phyloP scores from a whole-genome alignment of 1,140 invertebrate genomes.

The Drosophila sproati region DNA sequence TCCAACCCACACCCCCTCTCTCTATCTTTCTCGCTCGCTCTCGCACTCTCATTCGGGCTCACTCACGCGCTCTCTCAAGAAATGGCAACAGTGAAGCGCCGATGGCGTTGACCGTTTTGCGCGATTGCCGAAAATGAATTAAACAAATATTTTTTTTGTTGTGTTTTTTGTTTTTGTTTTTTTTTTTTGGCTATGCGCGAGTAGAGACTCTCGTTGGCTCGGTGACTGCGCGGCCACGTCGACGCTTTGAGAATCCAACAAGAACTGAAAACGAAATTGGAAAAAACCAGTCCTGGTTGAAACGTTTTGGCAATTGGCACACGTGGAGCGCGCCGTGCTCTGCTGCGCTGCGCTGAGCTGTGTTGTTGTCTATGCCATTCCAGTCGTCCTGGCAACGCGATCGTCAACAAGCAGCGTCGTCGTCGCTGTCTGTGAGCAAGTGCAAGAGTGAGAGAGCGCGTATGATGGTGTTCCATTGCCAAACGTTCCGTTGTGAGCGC shows the following conservation, averaged over 20 bases:
- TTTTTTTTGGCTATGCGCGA: conserved; percentile 27
- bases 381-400: conserved; percentile 79
- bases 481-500: conserved; percentile 24
- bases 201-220: conserved; percentile 29
- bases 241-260: conserved; percentile 82
- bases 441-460: conserved; percentile 14
- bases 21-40: conserved; percentile 16
- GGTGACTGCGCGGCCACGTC: conserved; percentile 61
- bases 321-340: not conserved
- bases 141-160: conserved; percentile 12
- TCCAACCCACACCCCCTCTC: not conserved
- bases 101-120: conserved; percentile 35
- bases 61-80: not conserved
- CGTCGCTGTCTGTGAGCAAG: conserved; percentile 12
- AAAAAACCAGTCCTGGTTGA: conserved; percentile 80
- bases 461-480: conserved; percentile 39
- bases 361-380: conserved; percentile 40
- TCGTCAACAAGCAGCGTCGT: conserved; percentile 37
- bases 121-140: conserved; percentile 36
- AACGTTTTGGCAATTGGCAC: conserved; percentile 52
- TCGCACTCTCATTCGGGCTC: not conserved
- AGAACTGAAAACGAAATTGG: conserved; percentile 81
- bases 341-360: not conserved
- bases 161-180: conserved; percentile 5
- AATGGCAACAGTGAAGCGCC: conserved; percentile 37